phyloP scores from a whole-genome alignment of 2,888 invertebrate species.

The Spodoptera littoralis region DNA sequence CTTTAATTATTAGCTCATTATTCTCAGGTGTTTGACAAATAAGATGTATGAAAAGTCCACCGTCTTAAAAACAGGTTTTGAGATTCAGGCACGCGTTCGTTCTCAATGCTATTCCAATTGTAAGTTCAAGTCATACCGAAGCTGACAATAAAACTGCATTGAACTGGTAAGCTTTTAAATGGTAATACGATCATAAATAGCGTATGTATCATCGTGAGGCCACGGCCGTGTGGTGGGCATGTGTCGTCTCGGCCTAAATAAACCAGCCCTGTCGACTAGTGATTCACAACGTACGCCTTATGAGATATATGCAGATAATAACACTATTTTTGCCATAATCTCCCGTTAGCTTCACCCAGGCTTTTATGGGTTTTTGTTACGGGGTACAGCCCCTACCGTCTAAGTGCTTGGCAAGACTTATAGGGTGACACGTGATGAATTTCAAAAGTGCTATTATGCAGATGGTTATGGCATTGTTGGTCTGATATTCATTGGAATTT shows the following conservation, averaged over 20 bases:
- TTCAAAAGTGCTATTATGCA: conserved; percentile 41
- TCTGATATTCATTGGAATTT: conserved; percentile 4
- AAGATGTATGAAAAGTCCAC: no score
- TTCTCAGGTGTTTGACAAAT: no score
- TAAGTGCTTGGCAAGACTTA: conserved; percentile 48
- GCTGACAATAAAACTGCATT: conserved; percentile 31
- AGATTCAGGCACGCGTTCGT: conserved; percentile 35
- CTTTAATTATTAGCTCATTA: no score
- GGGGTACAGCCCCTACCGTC: conserved; percentile 34
- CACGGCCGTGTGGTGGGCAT: conserved; percentile 54
- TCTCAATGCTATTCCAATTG: conserved; percentile 21
- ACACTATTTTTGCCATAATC: conserved; percentile 53
- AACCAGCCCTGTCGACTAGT: conserved; percentile 67
- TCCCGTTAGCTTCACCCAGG: conserved; percentile 43
- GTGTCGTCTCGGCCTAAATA: conserved; percentile 73
- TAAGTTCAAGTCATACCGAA: conserved; percentile 33
- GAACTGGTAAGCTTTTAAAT: conserved; percentile 54
- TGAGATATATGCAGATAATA: conserved; percentile 53
- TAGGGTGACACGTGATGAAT: conserved; percentile 44
- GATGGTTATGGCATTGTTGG: conserved; percentile 27
- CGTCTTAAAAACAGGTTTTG: conserved; percentile 1
- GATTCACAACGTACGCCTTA: conserved; percentile 48
- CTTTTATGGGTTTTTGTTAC: conserved; percentile 51
- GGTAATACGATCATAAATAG: conserved; percentile 59
- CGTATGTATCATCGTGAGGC: conserved; percentile 53